Conservation (phyloP, 2,113 vertebrate species). For the Pituophis catenifer region DNA sequence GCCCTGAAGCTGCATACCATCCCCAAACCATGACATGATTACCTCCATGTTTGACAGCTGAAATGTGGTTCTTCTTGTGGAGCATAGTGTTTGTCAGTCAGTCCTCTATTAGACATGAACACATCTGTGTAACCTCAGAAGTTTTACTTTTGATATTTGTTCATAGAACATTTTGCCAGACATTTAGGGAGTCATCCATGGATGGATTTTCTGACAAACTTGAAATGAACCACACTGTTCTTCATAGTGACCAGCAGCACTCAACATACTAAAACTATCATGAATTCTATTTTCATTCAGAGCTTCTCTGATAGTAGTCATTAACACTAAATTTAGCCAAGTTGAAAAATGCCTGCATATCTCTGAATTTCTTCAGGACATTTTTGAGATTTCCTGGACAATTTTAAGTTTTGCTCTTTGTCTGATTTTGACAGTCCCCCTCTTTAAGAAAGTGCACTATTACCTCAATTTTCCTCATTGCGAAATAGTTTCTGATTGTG, state of each 20-base stretch:
- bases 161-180: neutral
- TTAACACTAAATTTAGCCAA: neutral
- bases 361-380: neutral
- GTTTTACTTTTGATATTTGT: neutral
- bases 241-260: neutral
- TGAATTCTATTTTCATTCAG: neutral
- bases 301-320: neutral
- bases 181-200: neutral
- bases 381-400: neutral
- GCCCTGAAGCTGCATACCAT: neutral
- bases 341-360: neutral
- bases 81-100: neutral
- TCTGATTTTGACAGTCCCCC: neutral
- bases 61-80: neutral
- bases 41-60: neutral
- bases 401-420: neutral
- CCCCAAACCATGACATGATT: neutral
- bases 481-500: neutral
- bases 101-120: neutral
- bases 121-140: neutral
- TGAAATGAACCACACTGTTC: neutral
- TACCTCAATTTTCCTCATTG: neutral
- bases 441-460: neutral
- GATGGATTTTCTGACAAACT: neutral
- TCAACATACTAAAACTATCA: neutral